A percentile compares a stretch with the other conserved stretches of the same genome.
Evolutionary conservation across 2,888 invertebrate species (phyloP).

Genomic region (Acanthacorydalis orientalis): DNA sequence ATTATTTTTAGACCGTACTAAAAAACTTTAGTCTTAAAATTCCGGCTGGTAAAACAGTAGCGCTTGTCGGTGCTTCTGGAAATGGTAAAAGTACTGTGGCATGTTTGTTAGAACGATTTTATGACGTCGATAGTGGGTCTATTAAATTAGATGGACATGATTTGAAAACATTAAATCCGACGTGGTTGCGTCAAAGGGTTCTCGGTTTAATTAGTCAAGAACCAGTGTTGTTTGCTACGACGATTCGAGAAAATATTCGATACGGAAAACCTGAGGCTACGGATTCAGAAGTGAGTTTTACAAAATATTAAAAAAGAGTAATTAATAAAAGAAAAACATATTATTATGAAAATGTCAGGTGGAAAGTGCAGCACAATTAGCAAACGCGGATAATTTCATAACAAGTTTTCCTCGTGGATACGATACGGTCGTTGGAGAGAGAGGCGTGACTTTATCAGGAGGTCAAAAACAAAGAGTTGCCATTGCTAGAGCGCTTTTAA

Average conservation of each 20-base stretch:
- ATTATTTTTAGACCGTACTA: constrained; percentile 45
- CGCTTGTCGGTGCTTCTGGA: constrained; percentile 85
- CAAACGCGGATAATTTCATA: constrained; percentile 90
- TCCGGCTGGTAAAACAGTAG: constrained; percentile 77
- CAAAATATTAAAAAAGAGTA: constrained; percentile 1
- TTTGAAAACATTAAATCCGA: constrained; percentile 50
- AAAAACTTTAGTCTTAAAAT: constrained; percentile 67
- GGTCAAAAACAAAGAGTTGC: constrained; percentile 92
- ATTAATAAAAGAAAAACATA: too few species aligned
- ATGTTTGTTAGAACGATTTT: constrained; percentile 75
- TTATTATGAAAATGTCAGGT: too few species aligned
- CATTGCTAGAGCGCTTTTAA: constrained; percentile 83
- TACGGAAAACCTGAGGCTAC: constrained; percentile 63
- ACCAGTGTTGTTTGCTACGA: constrained; percentile 83
- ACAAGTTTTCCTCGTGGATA: constrained; percentile 66
- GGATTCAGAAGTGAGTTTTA: constrained; percentile 40
- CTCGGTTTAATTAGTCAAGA: constrained; percentile 88
- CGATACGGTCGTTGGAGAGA: constrained; percentile 72
- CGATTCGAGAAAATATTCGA: constrained; percentile 83
- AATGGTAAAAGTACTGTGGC: constrained; percentile 92
- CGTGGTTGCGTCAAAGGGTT: constrained; percentile 71
- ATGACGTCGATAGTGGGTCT: constrained; percentile 55
- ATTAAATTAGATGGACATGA: constrained; percentile 64
- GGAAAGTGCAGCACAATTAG: constrained; percentile 60
- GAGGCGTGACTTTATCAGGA: constrained; percentile 82